Percentiles rank a stretch among this genome's conserved stretches.
These are phyloP conservation scores for Drosophila sordidula DNA, from an alignment of 2,888 invertebrate species.

Conservation along the genomic window DNA sequence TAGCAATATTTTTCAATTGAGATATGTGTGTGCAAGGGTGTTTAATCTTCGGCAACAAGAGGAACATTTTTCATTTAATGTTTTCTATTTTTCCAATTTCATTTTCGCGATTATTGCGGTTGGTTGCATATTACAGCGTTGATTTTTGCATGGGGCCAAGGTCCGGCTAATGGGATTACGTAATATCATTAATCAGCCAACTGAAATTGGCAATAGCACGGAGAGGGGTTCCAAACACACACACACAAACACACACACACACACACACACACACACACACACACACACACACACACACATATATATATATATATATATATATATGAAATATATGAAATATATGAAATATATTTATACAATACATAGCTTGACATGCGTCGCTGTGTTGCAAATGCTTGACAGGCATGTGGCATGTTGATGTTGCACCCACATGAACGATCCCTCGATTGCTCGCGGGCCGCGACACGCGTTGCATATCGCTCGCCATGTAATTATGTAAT, in stretches of 20 bases:
- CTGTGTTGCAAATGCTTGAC: constrained; percentile 38
- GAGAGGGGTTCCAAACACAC: background rate
- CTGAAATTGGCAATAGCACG: constrained; percentile 47
- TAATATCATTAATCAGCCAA: constrained; percentile 77
- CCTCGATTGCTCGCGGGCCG: constrained; percentile 11
- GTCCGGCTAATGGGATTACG: constrained; percentile 68
- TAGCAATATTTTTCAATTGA: too few relatives aligned
- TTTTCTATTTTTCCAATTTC: constrained; percentile 21
- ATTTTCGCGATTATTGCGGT: constrained; percentile 71
- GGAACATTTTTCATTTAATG: too few relatives aligned
- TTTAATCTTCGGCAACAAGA: too few relatives aligned
- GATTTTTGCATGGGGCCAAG: constrained; percentile 40
- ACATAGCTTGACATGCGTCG: constrained; percentile 23
- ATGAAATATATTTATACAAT: background rate
- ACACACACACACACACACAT: background rate
- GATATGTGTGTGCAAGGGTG: too few relatives aligned
- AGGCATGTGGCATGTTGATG: constrained; percentile 47
- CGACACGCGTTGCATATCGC: constrained; percentile 61
- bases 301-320: background rate
- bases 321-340: background rate
- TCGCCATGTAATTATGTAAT: constrained; percentile 52
- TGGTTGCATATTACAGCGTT: constrained; percentile 56
- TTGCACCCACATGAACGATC: constrained; percentile 47
- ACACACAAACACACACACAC: constrained; percentile 13
- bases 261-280: background rate